Base-by-base conservation (phyloP, 2,888 invertebrate genomes). In the Odontomyia ornata region DNA sequence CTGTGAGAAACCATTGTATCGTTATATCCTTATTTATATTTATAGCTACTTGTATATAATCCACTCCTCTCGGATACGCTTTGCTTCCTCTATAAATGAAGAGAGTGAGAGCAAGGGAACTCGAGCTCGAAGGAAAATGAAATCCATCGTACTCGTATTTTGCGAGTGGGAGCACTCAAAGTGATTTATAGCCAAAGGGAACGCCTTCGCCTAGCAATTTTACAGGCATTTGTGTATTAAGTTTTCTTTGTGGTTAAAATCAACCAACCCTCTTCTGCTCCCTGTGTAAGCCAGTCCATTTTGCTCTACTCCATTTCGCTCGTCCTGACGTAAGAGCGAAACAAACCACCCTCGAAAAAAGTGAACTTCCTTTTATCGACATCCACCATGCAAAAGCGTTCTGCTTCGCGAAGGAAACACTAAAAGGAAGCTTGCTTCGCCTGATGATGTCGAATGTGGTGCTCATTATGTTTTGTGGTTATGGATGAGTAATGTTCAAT, bases 151-250 rank as follows among this genome's bases (percentile, higher is more conserved):
- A 76, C 23, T 72, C 56, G 56, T 30, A 76, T 60, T n/a, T 47
- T 43, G 65, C 69, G 76, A 76, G 76, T 76, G 76, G 76, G 76
- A 56, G 69, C 76, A 76, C 76, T 76, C 76, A 76, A 43, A 76
- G 76, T 76, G 76, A 76, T 76, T 76, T 76, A 76, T 76, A 57
- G 57, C 18, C 30, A n/a, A 30, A 4, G 62, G 69, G n/a, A 60
- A 69, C 76, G 76, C 76, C 76, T 46, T 57, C 69, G 75, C 83
- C 83, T 83, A 82, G 76, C 77, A 79, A 79, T 79, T 77, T 77
- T 79, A 79, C 76, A 79, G 77, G 75, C 79, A 79, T 79, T 79
- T 77, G 77, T 77, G 77, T 78, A 78, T 78, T 77, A 75, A 78
- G 76, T 73, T 78, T 46, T 69, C 69, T 69, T 69, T 69, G 69